phyloP scores from a whole-genome alignment of 53 echinoderm and acorn worm species.

The Henricia sp. region DNA sequence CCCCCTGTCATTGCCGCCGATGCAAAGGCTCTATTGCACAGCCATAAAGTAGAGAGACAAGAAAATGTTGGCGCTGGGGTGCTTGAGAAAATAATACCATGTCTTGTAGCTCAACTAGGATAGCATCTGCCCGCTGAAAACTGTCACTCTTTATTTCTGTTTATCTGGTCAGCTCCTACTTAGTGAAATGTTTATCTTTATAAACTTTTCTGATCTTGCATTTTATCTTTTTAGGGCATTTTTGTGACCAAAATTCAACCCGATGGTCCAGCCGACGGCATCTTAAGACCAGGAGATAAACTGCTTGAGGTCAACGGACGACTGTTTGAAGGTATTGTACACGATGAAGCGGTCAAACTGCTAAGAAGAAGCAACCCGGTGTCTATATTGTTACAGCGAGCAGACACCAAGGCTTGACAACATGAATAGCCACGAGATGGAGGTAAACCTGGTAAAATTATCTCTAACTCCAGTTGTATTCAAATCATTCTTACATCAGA shows the following conservation, averaged over 20 bases:
- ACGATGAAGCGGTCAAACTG: conserved; percentile 72
- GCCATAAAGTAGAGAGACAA: no score
- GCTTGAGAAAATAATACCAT: no score
- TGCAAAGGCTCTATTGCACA: no score
- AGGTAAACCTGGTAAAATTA: no score
- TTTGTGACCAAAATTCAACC: conserved; percentile 87
- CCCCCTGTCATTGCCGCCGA: no score
- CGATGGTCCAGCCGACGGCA: conserved; percentile 75
- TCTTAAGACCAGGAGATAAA: conserved; percentile 78
- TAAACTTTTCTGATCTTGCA: background rate
- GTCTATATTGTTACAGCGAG: conserved; percentile 58
- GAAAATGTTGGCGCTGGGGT: no score
- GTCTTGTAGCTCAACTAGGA: no score
- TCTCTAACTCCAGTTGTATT: no score
- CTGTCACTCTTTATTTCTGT: no score
- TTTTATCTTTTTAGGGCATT: conserved; percentile 66
- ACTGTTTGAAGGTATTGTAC: conserved; percentile 65
- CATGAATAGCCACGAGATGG: background rate
- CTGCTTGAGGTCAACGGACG: conserved; percentile 78
- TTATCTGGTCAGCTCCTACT: no score
- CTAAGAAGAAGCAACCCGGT: conserved; percentile 81
- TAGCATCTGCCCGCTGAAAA: no score
- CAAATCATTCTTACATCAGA: background rate
- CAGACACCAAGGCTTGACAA: background rate
- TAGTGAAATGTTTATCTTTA: no score